These are phyloP conservation scores for Anoplopoma fimbria DNA, from an alignment of 2,113 vertebrate species.

Conservation along the genomic window DNA sequence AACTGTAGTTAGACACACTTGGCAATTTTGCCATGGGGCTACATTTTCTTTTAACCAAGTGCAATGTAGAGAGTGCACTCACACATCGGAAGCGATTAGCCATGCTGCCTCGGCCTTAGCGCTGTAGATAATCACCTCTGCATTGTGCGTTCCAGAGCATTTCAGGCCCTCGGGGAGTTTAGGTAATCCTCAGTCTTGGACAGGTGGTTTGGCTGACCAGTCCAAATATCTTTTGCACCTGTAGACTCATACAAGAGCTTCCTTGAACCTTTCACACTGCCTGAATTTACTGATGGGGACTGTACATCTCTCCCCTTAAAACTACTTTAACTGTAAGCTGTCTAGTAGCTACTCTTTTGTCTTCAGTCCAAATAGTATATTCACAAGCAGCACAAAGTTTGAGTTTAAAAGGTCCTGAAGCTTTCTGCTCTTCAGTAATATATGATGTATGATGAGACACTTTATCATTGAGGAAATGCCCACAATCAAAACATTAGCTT, in stretches of 20 bases:
- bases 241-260: constrained; percentile 1
- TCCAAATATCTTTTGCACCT: constrained; percentile 10
- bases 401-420: too few relatives aligned
- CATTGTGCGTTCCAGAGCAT: constrained; percentile 17
- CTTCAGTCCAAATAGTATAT: background rate
- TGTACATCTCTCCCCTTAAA: background rate
- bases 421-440: background rate
- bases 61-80: background rate
- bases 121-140: constrained; percentile 25
- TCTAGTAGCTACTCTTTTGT: background rate
- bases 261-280: background rate
- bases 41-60: background rate
- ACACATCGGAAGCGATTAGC: constrained; percentile 30
- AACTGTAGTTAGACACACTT: constrained; percentile 11
- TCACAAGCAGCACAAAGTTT: background rate
- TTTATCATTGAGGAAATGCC: background rate
- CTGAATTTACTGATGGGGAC: background rate
- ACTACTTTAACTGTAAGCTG: background rate
- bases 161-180: background rate
- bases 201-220: constrained; percentile 16
- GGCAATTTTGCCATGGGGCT: constrained; percentile 16
- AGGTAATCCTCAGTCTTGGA: constrained; percentile 22
- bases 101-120: constrained; percentile 22
- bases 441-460: background rate
- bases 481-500: background rate